These are phyloP conservation scores for Pedionomus torquatus DNA, from an alignment of 2,113 vertebrate genomes.

Conservation along the genomic window DNA sequence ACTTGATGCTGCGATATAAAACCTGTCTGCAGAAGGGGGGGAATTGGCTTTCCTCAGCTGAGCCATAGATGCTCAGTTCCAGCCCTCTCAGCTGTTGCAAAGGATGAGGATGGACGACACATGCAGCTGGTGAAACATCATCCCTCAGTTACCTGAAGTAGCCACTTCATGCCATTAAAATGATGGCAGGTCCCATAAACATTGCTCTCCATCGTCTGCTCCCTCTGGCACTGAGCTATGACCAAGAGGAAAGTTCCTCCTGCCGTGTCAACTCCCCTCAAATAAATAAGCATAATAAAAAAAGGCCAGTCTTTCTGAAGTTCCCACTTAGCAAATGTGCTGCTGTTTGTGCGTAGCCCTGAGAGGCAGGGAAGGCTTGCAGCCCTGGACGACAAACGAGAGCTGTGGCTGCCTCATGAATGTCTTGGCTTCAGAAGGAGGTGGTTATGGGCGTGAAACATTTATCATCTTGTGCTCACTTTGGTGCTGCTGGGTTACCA, in stretches of 20 bases:
- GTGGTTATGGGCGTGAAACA: slow-evolving; percentile 11
- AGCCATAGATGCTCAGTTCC: not conserved
- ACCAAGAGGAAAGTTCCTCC: slow-evolving; percentile 18
- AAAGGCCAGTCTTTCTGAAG: not conserved
- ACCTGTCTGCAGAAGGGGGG: not conserved
- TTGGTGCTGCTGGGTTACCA: slow-evolving; percentile 18
- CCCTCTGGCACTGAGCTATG: slow-evolving; percentile 41
- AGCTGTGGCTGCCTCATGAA: slow-evolving; percentile 18
- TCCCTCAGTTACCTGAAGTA: not conserved
- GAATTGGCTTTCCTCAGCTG: not conserved
- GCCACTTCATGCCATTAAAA: slow-evolving; percentile 16
- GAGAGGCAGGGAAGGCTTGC: slow-evolving; percentile 24
- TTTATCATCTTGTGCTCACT: slow-evolving; percentile 26
- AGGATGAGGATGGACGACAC: not conserved
- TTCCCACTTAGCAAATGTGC: not conserved
- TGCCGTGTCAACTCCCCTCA: not conserved
- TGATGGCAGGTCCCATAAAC: slow-evolving; percentile 27
- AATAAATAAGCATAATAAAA: slow-evolving; percentile 60
- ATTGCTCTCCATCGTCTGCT: not conserved
- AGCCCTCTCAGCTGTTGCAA: not conserved
- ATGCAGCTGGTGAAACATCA: not conserved
- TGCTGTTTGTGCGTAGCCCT: not conserved
- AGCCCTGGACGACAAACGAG: not conserved
- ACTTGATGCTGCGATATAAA: not conserved
- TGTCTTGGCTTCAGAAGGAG: slow-evolving; percentile 17